A percentile compares a stretch with the other conserved stretches of the same genome.
These are phyloP conservation scores for Rotaria sp. DNA, from an alignment of 2,888 invertebrate species.

Conservation along the genomic window DNA sequence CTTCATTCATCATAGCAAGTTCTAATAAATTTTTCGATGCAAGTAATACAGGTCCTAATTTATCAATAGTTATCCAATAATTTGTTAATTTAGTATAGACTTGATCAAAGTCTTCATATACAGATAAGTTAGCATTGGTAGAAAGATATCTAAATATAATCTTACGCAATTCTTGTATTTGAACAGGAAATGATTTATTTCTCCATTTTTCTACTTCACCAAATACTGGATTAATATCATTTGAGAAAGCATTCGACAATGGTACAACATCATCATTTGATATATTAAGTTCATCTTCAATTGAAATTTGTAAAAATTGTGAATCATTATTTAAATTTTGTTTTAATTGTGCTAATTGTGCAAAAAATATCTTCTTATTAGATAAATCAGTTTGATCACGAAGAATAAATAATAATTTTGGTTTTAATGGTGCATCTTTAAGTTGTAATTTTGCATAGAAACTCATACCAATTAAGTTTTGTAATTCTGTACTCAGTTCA, in stretches of 20 bases:
- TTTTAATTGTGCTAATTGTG: slow-evolving; percentile 24
- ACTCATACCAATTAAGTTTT: slow-evolving; percentile 29
- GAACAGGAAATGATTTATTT: not conserved
- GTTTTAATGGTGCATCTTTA: not conserved
- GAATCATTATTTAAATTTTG: slow-evolving; percentile 2
- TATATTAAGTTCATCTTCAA: slow-evolving; percentile 32
- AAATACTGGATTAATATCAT: not conserved
- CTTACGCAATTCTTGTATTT: not conserved
- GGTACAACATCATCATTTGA: not conserved
- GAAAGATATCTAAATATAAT: not conserved
- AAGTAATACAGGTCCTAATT: not conserved
- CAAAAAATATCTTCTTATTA: not conserved
- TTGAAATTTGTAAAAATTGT: slow-evolving; percentile 22
- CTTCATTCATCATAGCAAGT: not conserved
- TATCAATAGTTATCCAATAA: not conserved
- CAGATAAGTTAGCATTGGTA: not conserved
- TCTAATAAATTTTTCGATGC: not conserved
- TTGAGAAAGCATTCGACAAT: slow-evolving; percentile 29
- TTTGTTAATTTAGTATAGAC: not conserved
- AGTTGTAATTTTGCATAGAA: slow-evolving; percentile 29
- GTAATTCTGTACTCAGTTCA: slow-evolving; percentile 27
- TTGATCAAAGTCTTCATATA: not conserved
- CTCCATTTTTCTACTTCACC: not conserved
- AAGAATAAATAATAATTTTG: slow-evolving; percentile 27
- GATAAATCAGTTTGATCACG: slow-evolving; percentile 16